Conservation (phyloP, 1,140 invertebrate species). For the Drosophila azteca region DNA sequence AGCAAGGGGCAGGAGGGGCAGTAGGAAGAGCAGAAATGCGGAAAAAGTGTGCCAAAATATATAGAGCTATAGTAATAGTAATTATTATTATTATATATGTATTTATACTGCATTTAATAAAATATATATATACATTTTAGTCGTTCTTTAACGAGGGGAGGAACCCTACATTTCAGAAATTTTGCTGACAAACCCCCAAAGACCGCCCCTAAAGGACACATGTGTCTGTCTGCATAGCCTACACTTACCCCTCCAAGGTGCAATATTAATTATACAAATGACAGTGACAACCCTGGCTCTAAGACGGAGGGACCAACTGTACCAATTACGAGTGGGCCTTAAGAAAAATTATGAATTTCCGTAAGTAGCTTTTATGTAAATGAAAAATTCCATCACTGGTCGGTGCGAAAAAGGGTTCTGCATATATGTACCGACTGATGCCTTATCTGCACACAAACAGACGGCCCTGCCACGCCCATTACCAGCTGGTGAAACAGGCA, state of each 20-base stretch:
- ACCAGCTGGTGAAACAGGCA: slow-evolving; percentile 25
- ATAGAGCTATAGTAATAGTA: slow-evolving; percentile 68
- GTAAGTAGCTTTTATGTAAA: slow-evolving; percentile 68
- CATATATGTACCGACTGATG: not conserved
- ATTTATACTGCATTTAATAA: slow-evolving; percentile 74
- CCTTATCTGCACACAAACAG: slow-evolving; percentile 49
- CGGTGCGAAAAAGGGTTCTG: slow-evolving; percentile 16
- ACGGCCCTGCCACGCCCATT: slow-evolving; percentile 7
- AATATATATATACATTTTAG: slow-evolving; percentile 20
- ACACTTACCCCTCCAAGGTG: slow-evolving; percentile 17
- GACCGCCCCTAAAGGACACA: slow-evolving; percentile 18
- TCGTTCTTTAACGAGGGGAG: too few relatives aligned
- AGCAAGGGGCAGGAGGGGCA: not conserved
- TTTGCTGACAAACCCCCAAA: not conserved
- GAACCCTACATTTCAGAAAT: too few relatives aligned
- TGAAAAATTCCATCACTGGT: slow-evolving; percentile 56
- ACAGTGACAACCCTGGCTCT: slow-evolving; percentile 11
- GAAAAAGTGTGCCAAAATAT: slow-evolving; percentile 76
- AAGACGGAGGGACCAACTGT: not conserved
- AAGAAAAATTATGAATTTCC: slow-evolving; percentile 62
- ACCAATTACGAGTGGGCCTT: too few relatives aligned
- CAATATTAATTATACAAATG: slow-evolving; percentile 71
- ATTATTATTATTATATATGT: slow-evolving; percentile 35
- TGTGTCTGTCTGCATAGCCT: slow-evolving; percentile 18
- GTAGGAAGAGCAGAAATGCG: not conserved